Base-by-base conservation (phyloP, 2,113 vertebrate genomes). In the Euleptes europaea region DNA sequence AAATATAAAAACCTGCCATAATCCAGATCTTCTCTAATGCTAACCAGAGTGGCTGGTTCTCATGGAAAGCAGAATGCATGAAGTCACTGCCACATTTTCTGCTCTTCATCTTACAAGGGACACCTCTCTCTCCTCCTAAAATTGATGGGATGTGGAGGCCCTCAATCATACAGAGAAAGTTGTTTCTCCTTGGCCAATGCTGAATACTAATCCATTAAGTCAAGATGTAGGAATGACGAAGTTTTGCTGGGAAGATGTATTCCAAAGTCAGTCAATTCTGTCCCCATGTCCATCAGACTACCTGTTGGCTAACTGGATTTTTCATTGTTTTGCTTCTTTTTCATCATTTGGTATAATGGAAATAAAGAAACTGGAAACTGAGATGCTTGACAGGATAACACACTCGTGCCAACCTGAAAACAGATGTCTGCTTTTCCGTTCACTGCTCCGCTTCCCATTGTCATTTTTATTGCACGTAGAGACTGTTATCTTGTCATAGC, bases 391-490 rank as follows among this genome's bases (percentile, higher is more conserved):
- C 90, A 91, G 86, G 74, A 75, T 91, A 93, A 92, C 80, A 91
- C 81, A 71, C 77, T 91, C 88, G 71, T 78, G 90, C 88, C 88
- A 80, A 71, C 88, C 85, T 86, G 85, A 84, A 93, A 92, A 85
- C 86, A 92, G 93, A 90, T 84, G 89, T 87, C 86, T 89, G 89
- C 87, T 84, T 91, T 91, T 88, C 87, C 86, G 84, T 90, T 88
- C 91, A 91, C 88, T 85, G 54, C 88, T 84, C 19, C 80, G 83
- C 63, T 94, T 85, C 47, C 82, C 93, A 89, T 77, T 90, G 90
- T 83, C 91, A 93, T 90, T 91, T 93, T 92, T 93, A 93, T 85
- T 90, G 78, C 80, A 66, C 88, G 83, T 90, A 84, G 83, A 90
- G 71, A 87, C 86, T 83, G 92, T 93, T 91, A 93, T 90, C 84